phyloP scores from a whole-genome alignment of 2,113 vertebrate species.

The Sphaerodactylus townsendi region DNA sequence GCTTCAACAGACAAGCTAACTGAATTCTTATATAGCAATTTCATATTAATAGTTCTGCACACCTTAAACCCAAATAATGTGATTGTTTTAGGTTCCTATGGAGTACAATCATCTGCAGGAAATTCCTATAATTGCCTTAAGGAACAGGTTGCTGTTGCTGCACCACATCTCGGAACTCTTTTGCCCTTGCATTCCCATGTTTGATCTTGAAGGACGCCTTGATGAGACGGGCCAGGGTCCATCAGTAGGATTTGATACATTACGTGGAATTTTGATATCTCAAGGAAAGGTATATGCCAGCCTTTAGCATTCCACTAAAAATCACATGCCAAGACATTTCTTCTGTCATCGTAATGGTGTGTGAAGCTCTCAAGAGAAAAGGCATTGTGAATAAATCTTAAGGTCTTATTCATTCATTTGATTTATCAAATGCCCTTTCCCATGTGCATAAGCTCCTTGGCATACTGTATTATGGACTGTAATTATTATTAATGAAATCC shows the following conservation, averaged over 20 bases:
- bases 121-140: slow-evolving; percentile 88
- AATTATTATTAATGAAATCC: not conserved
- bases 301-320: not conserved
- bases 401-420: no score
- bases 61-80: not conserved
- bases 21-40: not conserved
- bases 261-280: slow-evolving; percentile 95
- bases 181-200: slow-evolving; percentile 99
- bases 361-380: not conserved
- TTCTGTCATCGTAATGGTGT: not conserved
- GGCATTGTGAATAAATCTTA: not conserved
- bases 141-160: slow-evolving; percentile 92
- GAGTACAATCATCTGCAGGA: slow-evolving; percentile 98
- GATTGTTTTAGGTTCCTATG: slow-evolving; percentile 89
- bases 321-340: not conserved
- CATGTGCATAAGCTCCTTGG: not conserved
- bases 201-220: slow-evolving; percentile 93
- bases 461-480: not conserved
- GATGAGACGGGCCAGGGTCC: slow-evolving; percentile 92
- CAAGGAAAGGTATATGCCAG: slow-evolving; percentile 89
- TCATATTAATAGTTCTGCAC: not conserved
- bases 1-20: not conserved
- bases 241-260: slow-evolving; percentile 91
- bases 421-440: no score
- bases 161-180: slow-evolving; percentile 98